Base-by-base conservation (phyloP, 1,140 invertebrate species). In the Lepeophtheirus salmonis region DNA sequence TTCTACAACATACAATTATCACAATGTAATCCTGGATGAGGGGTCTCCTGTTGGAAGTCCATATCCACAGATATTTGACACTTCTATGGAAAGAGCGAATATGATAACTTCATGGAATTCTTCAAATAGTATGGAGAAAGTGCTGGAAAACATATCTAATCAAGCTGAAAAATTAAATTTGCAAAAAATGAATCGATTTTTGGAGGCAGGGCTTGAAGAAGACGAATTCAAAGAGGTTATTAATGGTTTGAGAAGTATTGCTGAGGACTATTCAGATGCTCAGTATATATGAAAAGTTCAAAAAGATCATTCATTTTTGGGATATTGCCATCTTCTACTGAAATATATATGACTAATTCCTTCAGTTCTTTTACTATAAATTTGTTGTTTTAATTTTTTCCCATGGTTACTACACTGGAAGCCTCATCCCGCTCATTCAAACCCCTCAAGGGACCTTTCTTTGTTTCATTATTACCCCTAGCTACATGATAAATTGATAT, bases 141-240 rank as follows among this genome's bases (percentile, higher is more conserved):
- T 21, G n/a, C 22, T 54, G 3, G 13, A 54, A 20, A 23, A 24
- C 23, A 54, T 54, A 14, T 18, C 23, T 16, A 23, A 25, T 17
- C 55, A 25, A 12, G 10, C 23, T 2, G 2, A 13, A 16, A 57
- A 57, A 23, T 12, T 57, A n/a, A 57, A 57, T 16, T 25, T 57
- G 26, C 14, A 25, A 14, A 57, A 57, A 41, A 21, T 57, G 21
- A n/a, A 25, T 16, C 55, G 55, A 30, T 57, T 57, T 25, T n/a
- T 17, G 13, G 55, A 57, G 16, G 23, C 55, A 1, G 55, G 55
- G 2, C 23, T 30, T 17, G 55, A 57, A n/a, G 55, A 57, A 13
- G 3, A 24, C 4, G 55, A 57, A 18, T 14, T 57, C 3, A 25
- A 57, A 25, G 22, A 25, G 21, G 22, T 30, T 26, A 2, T 57